Evolutionary conservation across 2,113 vertebrate species (phyloP).

Genomic region (Falcunculus frontatus): DNA sequence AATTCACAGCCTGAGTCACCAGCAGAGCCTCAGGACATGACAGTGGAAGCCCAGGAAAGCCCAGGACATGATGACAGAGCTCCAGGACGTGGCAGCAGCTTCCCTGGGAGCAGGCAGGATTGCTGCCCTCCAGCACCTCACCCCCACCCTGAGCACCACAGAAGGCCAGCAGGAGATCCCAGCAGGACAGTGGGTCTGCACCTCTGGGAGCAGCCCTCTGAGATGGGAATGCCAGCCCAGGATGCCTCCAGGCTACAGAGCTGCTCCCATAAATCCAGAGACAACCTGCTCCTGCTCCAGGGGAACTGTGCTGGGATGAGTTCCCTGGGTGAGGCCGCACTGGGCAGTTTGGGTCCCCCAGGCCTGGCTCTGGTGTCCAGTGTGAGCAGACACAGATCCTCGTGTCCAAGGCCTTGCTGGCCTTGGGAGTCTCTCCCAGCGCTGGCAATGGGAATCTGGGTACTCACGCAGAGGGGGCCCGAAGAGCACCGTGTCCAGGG

Average conservation of each 20-base stretch:
- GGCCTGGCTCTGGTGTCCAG: accelerated
- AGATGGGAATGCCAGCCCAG: background rate
- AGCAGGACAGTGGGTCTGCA: background rate
- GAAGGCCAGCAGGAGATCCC: background rate
- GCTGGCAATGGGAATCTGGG: accelerated
- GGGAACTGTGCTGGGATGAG: accelerated
- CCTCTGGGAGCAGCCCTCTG: background rate
- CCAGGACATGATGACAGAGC: background rate
- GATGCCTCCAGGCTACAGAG: background rate
- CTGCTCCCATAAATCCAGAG: background rate
- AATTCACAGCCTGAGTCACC: background rate
- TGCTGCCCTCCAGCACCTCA: background rate
- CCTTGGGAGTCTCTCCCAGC: accelerated
- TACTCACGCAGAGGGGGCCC: conserved; percentile 90
- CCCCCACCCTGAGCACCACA: background rate
- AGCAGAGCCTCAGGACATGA: background rate
- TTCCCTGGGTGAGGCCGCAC: accelerated
- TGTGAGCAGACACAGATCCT: accelerated
- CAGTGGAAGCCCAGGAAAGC: background rate
- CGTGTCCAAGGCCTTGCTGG: accelerated
- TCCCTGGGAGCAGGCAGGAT: background rate
- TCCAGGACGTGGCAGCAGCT: background rate
- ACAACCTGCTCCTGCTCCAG: background rate
- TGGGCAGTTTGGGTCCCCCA: accelerated
- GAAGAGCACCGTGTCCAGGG: conserved; percentile 93